phyloP scores from a whole-genome alignment of 2,797 vertebrate genomes.

The Ctenosaura bakeri region DNA sequence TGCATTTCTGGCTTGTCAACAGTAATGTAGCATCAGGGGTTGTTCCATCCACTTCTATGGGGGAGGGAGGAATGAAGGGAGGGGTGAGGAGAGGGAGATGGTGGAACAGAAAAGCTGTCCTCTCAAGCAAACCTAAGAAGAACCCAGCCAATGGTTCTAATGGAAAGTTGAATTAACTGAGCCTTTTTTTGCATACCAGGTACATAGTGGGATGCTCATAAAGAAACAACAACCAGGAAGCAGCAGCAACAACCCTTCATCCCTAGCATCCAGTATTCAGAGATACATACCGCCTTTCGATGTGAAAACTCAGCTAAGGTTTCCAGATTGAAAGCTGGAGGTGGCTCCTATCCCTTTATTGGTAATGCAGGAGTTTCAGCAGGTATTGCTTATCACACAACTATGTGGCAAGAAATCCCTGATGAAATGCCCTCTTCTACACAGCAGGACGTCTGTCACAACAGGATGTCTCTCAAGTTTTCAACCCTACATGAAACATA shows the following conservation, averaged over 20 bases:
- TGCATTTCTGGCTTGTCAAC: conserved; percentile 76
- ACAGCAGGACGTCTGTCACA: no score
- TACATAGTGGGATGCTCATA: background rate
- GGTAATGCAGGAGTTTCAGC: no score
- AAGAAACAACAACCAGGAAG: background rate
- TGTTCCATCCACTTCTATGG: background rate
- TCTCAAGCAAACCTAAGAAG: conserved; percentile 27
- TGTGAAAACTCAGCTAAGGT: background rate
- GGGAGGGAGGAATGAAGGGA: no score
- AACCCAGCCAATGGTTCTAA: no score
- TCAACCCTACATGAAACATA: no score
- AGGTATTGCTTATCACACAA: no score
- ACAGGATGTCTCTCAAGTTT: no score
- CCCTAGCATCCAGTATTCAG: background rate
- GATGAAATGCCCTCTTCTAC: no score
- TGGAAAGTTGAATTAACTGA: background rate
- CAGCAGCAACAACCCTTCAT: no score
- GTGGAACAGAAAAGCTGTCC: background rate
- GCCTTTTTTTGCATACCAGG: background rate
- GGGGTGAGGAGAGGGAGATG: background rate
- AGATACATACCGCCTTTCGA: background rate
- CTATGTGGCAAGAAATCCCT: no score
- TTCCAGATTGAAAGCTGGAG: no score
- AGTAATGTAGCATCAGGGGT: conserved; percentile 27
- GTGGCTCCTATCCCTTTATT: no score